Evolutionary conservation across 2,113 vertebrate species (phyloP), one percentile per base, ranked within the genome.

Genomic region (Syngnathus floridae): DNA sequence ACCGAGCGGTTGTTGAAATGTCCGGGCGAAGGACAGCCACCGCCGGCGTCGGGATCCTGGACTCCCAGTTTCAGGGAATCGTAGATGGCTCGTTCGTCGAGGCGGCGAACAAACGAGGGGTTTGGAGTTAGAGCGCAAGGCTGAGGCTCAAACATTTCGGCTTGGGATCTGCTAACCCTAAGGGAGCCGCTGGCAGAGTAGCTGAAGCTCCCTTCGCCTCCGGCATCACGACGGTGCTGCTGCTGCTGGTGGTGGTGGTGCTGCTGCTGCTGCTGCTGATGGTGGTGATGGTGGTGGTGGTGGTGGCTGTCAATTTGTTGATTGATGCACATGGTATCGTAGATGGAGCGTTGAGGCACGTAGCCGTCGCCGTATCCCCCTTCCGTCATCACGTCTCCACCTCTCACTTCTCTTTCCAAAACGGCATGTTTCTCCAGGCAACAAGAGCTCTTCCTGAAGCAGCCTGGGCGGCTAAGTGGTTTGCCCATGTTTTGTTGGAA

Each of bases 281-380:
- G 93, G 84, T 83, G 82, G 63, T 93, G 93, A 85, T 84, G 82
- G 63, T 93, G 93, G 85, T 84, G 82, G 61, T 83, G 84, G 64
- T 84, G 85, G 37, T 87, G 85, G 74, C 78, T 81, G 74, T 99
- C 96, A 0, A 99, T 98, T 84, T 99, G 96, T 68, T 99, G 95
- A n/a, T 99, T 99, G 61, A 99, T 91, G 71, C 95, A 90, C 83
- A 98, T 95, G 0, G 97, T 98, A 67, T 99, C 97, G 46, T 98
- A 98, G 77, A 99, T 96, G 8, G 97, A 98, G 41, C 97, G 86
- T 75, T 99, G 97, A 16, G 97, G 97, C 69, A 98, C 82, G 0
- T 98, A 99, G 75, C 97, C 97, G 67, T 99, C 97, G 75, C 97
- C 97, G 0, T 96, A 97, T 72, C 94, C 95, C 35, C 93, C 91